These are phyloP conservation scores for Isoperla grammatica DNA, from an alignment of 2,888 invertebrate species.

Conservation along the genomic window DNA sequence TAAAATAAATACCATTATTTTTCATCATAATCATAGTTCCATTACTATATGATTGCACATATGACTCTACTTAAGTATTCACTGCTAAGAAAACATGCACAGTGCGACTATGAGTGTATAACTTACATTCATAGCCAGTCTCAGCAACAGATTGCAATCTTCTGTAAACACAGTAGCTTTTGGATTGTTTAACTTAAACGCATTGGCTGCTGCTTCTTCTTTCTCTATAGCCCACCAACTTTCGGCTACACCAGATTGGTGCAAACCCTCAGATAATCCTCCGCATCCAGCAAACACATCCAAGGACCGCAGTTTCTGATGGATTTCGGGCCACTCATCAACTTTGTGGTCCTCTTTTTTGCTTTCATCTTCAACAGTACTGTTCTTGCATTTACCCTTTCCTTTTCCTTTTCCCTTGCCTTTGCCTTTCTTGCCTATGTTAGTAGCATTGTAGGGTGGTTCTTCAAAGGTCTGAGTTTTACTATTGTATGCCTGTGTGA, in stretches of 20 bases:
- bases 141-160: slow-evolving; percentile 70
- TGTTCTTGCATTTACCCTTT: slow-evolving; percentile 60
- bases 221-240: slow-evolving; percentile 79
- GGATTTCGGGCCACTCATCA: slow-evolving; percentile 40
- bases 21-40: no score
- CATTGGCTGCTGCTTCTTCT: slow-evolving; percentile 69
- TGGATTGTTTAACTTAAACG: slow-evolving; percentile 71
- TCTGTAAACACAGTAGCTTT: slow-evolving; percentile 69
- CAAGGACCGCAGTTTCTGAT: slow-evolving; percentile 57
- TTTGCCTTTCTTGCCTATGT: slow-evolving; percentile 55
- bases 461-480: slow-evolving; percentile 52
- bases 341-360: slow-evolving; percentile 29
- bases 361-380: slow-evolving; percentile 34
- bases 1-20: no score
- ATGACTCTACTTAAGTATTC: no score
- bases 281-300: slow-evolving; percentile 87
- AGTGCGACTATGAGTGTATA: no score
- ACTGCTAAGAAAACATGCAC: no score
- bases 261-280: slow-evolving; percentile 69
- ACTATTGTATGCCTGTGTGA: slow-evolving; percentile 60
- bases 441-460: slow-evolving; percentile 54
- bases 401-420: slow-evolving; percentile 53
- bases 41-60: no score
- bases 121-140: slow-evolving; percentile 57
- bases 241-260: slow-evolving; percentile 61